Conservation (phyloP, 92 coral and sea anemone species). For the Siderastrea siderea region DNA sequence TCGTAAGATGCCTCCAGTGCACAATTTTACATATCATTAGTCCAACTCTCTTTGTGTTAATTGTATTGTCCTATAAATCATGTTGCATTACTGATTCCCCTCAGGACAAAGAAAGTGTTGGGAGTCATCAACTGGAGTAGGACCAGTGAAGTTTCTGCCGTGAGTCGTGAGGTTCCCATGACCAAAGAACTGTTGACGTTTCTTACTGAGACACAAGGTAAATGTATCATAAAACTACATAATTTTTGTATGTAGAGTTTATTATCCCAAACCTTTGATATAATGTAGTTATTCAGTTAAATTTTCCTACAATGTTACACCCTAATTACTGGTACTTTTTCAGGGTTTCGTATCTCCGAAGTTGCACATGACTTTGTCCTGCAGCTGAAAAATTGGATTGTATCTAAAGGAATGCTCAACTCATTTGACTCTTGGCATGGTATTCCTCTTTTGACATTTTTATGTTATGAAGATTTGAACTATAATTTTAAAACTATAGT, state of each 20-base stretch:
- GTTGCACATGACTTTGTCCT: slow-evolving; percentile 47
- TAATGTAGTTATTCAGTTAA: no score
- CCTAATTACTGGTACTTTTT: background rate
- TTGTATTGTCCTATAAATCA: background rate
- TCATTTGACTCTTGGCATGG: slow-evolving; percentile 49
- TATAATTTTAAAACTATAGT: no score
- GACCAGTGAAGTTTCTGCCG: background rate
- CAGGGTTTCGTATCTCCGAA: slow-evolving; percentile 22
- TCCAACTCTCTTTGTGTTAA: background rate
- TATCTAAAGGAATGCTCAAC: slow-evolving; percentile 28
- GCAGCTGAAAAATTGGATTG: slow-evolving; percentile 33
- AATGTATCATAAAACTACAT: background rate
- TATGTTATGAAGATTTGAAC: background rate
- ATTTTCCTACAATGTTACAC: no score
- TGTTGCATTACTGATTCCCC: background rate
- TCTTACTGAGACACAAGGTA: slow-evolving; percentile 8
- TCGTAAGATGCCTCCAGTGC: background rate
- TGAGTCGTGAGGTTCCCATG: slow-evolving; percentile 32
- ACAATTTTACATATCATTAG: background rate
- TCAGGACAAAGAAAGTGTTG: slow-evolving; percentile 28
- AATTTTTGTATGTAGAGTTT: background rate
- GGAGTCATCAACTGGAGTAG: slow-evolving; percentile 29
- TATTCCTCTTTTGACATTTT: background rate
- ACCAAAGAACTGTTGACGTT: slow-evolving; percentile 13
- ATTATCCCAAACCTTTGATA: no score